phyloP scores from a whole-genome alignment of 1,140 invertebrate genomes.

The Phocides pigmalion region DNA sequence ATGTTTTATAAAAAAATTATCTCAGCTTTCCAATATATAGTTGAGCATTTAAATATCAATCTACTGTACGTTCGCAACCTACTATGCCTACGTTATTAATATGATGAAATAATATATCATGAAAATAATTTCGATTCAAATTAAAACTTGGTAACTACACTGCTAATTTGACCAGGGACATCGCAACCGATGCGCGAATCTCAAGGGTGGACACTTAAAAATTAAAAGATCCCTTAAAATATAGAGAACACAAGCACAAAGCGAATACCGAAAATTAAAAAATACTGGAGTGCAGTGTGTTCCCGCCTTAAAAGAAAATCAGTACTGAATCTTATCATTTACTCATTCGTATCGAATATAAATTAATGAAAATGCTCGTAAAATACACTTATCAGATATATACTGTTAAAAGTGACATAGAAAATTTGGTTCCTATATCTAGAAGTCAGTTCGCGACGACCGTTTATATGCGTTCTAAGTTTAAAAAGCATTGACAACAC shows the following conservation, averaged over 20 bases:
- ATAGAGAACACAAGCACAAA: slow-evolving; percentile 61
- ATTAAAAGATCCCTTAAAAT: slow-evolving; percentile 45
- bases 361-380: slow-evolving; percentile 81
- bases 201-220: slow-evolving; percentile 41
- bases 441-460: slow-evolving; percentile 61
- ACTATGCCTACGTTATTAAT: slow-evolving; percentile 39
- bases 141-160: slow-evolving; percentile 60
- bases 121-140: slow-evolving; percentile 37
- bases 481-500: slow-evolving; percentile 5
- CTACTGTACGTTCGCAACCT: slow-evolving; percentile 7
- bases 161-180: slow-evolving; percentile 58
- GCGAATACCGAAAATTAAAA: slow-evolving; percentile 41
- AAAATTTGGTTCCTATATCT: slow-evolving; percentile 79
- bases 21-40: slow-evolving; percentile 41
- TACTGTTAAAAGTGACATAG: slow-evolving; percentile 80
- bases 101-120: slow-evolving; percentile 36
- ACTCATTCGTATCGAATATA: slow-evolving; percentile 64
- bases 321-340: slow-evolving; percentile 75
- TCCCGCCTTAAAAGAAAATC: slow-evolving; percentile 73
- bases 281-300: slow-evolving; percentile 57
- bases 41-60: slow-evolving; percentile 52
- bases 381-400: slow-evolving; percentile 77
- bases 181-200: slow-evolving; percentile 39
- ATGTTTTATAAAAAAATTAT: slow-evolving; percentile 42
- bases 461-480: slow-evolving; percentile 40